A percentile compares a stretch with the other conserved stretches of the same genome.
Conservation (phyloP, 2,888 invertebrate genomes). For the Pteria penguin region DNA sequence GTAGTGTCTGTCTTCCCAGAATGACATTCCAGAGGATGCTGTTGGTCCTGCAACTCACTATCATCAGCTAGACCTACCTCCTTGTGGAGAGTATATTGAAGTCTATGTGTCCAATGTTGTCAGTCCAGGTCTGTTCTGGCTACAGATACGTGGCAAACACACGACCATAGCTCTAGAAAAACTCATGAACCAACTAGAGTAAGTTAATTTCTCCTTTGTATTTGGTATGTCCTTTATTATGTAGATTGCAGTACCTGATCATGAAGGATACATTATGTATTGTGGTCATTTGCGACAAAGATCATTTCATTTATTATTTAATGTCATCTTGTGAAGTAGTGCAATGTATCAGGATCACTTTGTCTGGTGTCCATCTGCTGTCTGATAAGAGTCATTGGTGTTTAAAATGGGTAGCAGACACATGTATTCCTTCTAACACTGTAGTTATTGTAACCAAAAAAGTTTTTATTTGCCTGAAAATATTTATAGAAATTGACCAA, state of each 20-base stretch:
- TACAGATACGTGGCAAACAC: slow-evolving; percentile 62
- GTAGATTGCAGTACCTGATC: neutral
- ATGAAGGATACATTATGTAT: neutral
- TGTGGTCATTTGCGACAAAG: neutral
- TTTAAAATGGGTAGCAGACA: too few species aligned
- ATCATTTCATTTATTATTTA: neutral
- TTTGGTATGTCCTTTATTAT: neutral
- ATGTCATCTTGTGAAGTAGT: neutral
- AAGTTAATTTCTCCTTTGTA: slow-evolving; percentile 43
- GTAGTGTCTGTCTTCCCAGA: too few species aligned
- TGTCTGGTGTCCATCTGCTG: too few species aligned
- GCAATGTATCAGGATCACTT: too few species aligned
- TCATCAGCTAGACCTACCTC: slow-evolving; percentile 53
- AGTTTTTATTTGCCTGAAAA: too few species aligned
- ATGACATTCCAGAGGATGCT: slow-evolving; percentile 57
- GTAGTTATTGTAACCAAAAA: too few species aligned
- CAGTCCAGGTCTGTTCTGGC: slow-evolving; percentile 70
- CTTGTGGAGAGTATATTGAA: slow-evolving; percentile 58
- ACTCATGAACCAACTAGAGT: slow-evolving; percentile 72
- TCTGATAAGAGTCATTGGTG: too few species aligned
- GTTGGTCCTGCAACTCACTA: slow-evolving; percentile 67
- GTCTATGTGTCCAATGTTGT: slow-evolving; percentile 68
- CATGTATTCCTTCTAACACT: too few species aligned
- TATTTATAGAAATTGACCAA: too few species aligned
- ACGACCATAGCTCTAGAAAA: slow-evolving; percentile 67